Percentiles rank a stretch among this genome's conserved stretches.
These are phyloP conservation scores for Notamacropus eugenii DNA, from an alignment of 2,797 vertebrate species.

Conservation along the genomic window DNA sequence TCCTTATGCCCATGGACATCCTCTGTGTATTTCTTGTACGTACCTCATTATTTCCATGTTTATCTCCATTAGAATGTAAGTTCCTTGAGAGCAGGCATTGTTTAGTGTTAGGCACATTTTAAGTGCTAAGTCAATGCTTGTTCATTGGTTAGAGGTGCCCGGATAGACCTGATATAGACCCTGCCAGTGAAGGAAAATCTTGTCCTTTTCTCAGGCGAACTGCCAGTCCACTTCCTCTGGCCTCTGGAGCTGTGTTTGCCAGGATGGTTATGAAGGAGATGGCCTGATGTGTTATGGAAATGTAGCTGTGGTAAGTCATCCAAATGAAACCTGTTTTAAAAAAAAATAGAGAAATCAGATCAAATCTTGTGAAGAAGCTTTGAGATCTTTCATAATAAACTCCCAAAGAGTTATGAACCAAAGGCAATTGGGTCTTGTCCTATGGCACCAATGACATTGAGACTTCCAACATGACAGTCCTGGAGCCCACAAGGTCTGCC, in stretches of 20 bases:
- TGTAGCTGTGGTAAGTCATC: constrained; percentile 86
- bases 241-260: constrained; percentile 92
- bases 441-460: accelerated
- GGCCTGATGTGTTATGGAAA: constrained; percentile 91
- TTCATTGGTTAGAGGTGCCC: background rate
- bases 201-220: constrained; percentile 86
- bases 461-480: background rate
- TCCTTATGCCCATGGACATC: background rate
- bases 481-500: background rate
- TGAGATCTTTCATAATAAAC: background rate
- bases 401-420: background rate
- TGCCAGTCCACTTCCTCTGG: constrained; percentile 85
- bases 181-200: background rate
- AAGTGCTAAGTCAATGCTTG: background rate
- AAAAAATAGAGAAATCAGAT: background rate
- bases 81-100: background rate
- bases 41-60: background rate
- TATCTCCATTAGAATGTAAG: background rate
- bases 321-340: background rate
- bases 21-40: background rate
- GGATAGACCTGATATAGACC: accelerated
- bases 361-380: background rate
- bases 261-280: constrained; percentile 88
- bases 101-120: background rate
- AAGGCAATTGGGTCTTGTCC: background rate